phyloP scores from a whole-genome alignment of 2,888 invertebrate species.

The Rhimphoctona megacephalus region DNA sequence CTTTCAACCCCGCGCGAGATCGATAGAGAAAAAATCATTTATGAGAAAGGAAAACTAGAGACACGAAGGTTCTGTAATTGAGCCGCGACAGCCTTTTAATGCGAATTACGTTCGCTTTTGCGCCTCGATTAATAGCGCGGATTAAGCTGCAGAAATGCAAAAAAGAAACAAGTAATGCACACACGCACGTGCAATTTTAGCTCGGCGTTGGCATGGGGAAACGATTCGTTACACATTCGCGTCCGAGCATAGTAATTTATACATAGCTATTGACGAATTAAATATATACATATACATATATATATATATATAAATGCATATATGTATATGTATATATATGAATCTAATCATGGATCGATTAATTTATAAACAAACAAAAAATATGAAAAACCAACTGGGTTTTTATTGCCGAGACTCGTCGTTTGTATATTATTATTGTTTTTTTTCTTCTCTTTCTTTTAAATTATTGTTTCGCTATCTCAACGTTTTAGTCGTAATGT shows the following conservation, averaged over 20 bases:
- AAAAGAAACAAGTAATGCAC: slow-evolving; percentile 14
- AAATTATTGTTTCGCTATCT: neutral
- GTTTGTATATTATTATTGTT: slow-evolving; percentile 1
- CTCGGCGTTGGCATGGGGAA: slow-evolving; percentile 49
- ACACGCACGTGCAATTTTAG: slow-evolving; percentile 41
- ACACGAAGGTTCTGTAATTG: neutral
- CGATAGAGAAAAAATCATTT: slow-evolving; percentile 18
- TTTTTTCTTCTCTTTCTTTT: neutral
- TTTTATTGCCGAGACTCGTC: slow-evolving; percentile 28
- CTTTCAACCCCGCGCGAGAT: neutral
- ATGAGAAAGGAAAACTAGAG: slow-evolving; percentile 20
- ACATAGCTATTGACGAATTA: slow-evolving; percentile 67
- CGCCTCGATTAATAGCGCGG: slow-evolving; percentile 31
- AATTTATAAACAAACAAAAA: slow-evolving; percentile 52
- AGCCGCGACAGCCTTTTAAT: slow-evolving; percentile 12
- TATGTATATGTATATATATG: slow-evolving; percentile 17
- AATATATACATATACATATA: slow-evolving; percentile 39
- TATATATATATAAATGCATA: slow-evolving; percentile 3
- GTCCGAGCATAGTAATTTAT: slow-evolving; percentile 67
- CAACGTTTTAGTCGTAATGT: slow-evolving; percentile 15
- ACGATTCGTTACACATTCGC: slow-evolving; percentile 64
- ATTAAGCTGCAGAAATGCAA: neutral
- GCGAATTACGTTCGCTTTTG: neutral
- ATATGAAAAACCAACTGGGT: slow-evolving; percentile 28
- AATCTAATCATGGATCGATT: slow-evolving; percentile 45